Evolutionary conservation across 2,113 vertebrate species (phyloP), one percentile per base, ranked within the genome.

Genomic region (Halichoeres trimaculatus): DNA sequence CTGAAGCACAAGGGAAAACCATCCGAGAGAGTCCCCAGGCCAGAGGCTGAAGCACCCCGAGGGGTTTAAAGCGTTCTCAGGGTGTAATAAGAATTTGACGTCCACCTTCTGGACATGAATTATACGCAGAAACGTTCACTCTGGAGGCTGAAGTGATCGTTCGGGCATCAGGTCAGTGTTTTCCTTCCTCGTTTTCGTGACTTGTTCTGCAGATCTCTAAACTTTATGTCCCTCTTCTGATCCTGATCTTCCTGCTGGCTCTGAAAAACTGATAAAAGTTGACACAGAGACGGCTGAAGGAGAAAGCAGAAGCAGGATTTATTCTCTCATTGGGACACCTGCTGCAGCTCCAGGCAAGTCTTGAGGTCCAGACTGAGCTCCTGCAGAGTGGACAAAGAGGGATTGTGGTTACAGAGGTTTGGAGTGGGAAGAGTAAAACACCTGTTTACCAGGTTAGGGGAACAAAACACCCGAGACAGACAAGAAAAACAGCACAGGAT

Each of bases 81-180:
- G 13, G 64, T 10, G n/a, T 68, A 30, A 69, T 66, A 80, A 84
- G 70, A 71, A 40, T 30, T 59, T 74, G 38, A 52, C 16, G 11
- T 68, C 62, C 61, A 58, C 24, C 19, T 26, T 35, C 11, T 58
- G 40, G 59, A 36, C 22, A 45, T 53, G 40, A 59, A 48, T 14
- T 20, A 50, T 61, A 40, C 45, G 75, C 50, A 53, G 12, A 74
- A 80, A 55, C 48, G 36, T 51, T 75, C 71, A 22, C 79, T 66
- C 61, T 23, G 20, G 72, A 78, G 77, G 52, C 22, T 51, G 34
- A 36, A 63, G 55, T 60, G 64, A 80, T 70, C 52, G 58, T 24
- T 64, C 36, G 66, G 80, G 73, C 80, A 70, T 78, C 76, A 56
- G 70, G 72, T 73, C 71, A 2, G 36, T 81, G 71, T 74, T 75